Evolutionary conservation across 2,797 vertebrate species (phyloP).

Genomic region (Oreochromis mossambicus): DNA sequence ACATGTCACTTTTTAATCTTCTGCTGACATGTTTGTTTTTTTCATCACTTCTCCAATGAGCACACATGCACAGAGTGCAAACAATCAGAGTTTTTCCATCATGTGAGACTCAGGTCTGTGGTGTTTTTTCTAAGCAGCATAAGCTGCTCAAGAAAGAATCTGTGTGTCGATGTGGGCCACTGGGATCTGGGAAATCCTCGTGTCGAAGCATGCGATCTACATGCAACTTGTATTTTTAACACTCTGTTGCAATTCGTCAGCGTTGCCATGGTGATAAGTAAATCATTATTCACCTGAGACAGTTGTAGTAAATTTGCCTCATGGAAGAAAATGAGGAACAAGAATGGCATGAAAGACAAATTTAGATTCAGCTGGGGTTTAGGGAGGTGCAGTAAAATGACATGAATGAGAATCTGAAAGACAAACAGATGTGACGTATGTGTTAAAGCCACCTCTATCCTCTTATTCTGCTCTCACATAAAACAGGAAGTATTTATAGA

Average conservation of each 20-base stretch:
- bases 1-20: not conserved
- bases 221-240: slow-evolving; percentile 9
- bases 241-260: not conserved
- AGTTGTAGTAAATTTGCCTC: not conserved
- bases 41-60: not conserved
- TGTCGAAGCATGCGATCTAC: not conserved
- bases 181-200: not conserved
- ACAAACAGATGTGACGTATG: not conserved
- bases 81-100: not conserved
- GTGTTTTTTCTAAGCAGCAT: not conserved
- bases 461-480: not conserved
- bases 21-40: not conserved
- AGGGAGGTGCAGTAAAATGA: not conserved
- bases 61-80: not conserved
- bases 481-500: not conserved
- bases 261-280: not conserved
- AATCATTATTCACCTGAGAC: not conserved
- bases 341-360: not conserved
- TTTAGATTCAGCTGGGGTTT: not conserved
- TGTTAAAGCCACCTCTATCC: not conserved
- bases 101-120: not conserved
- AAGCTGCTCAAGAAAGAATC: not conserved
- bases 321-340: not conserved
- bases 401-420: not conserved
- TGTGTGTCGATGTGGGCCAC: not conserved